Evolutionary conservation across 1,140 invertebrate species (phyloP).

Genomic region (Ptiloglossa arizonensis): DNA sequence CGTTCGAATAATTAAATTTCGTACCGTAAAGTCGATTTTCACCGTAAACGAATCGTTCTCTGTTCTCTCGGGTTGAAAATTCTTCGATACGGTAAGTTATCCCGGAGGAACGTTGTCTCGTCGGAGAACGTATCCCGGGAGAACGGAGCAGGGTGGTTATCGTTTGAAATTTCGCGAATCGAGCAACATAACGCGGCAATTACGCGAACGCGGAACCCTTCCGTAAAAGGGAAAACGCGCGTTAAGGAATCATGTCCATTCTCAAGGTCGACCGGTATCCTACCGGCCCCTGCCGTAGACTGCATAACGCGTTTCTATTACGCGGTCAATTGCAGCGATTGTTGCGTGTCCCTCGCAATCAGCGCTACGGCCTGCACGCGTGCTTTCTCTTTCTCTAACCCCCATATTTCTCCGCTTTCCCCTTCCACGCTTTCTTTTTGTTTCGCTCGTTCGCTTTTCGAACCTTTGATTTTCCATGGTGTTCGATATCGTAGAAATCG

Average conservation of each 20-base stretch:
- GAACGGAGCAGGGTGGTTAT: background rate
- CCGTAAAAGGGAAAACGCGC: conserved; percentile 71
- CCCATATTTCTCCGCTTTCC: background rate
- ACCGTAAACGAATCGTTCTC: too few relatives aligned
- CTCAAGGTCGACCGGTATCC: conserved; percentile 75
- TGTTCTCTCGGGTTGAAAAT: too few relatives aligned
- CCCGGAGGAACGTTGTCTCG: background rate
- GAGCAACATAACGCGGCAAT: conserved; percentile 52
- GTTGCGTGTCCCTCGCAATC: conserved; percentile 72
- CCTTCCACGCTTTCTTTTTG: background rate
- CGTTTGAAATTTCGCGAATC: conserved; percentile 49
- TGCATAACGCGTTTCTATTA: conserved; percentile 76
- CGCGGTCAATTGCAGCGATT: conserved; percentile 74
- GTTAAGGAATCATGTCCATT: conserved; percentile 72
- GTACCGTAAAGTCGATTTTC: too few relatives aligned
- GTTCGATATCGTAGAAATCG: too few relatives aligned
- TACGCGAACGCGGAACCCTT: conserved; percentile 68
- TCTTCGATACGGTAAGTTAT: too few relatives aligned
- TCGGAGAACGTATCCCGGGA: background rate
- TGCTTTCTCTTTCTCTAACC: conserved; percentile 29
- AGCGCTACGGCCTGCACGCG: conserved; percentile 52
- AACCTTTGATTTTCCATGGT: background rate
- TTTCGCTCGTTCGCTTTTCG: background rate
- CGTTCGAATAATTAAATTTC: too few relatives aligned
- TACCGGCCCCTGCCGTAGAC: conserved; percentile 63